A percentile compares a stretch with the other conserved stretches of the same genome.
phyloP scores from a whole-genome alignment of 2,113 vertebrate genomes.

The Ia io region DNA sequence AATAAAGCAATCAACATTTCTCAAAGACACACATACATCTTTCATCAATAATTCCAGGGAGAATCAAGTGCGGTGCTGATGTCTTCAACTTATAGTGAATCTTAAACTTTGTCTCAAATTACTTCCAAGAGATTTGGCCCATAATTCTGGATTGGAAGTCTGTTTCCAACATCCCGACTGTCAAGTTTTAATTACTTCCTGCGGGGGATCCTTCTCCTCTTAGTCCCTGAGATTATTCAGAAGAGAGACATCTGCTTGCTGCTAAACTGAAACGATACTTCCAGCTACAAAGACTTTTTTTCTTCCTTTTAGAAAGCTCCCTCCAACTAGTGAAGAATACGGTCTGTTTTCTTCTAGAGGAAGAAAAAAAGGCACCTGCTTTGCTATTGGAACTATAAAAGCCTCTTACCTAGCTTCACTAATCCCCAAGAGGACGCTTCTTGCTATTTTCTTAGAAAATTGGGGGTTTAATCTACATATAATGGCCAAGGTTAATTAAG shows the following conservation, averaged over 20 bases:
- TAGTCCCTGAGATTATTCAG: constrained; percentile 30
- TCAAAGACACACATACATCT: not conserved
- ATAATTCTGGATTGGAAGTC: constrained; percentile 11
- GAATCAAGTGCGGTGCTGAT: not conserved
- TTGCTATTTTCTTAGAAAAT: constrained; percentile 12
- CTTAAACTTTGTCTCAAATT: constrained; percentile 10
- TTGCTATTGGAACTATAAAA: not conserved
- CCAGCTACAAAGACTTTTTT: not conserved
- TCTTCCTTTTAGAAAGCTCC: not conserved
- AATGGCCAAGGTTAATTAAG: constrained; percentile 23
- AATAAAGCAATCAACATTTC: not conserved
- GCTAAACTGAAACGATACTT: not conserved
- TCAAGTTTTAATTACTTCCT: constrained; percentile 64
- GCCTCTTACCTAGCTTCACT: not conserved
- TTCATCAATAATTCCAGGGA: not conserved
- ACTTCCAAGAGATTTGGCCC: constrained; percentile 23
- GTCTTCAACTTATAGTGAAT: not conserved
- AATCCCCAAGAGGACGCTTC: not conserved
- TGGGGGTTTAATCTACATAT: not conserved
- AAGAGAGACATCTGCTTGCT: constrained; percentile 43
- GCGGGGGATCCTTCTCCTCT: constrained; percentile 25
- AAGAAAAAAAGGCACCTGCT: not conserved
- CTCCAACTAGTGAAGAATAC: not conserved
- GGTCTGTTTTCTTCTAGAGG: not conserved
- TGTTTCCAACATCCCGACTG: not conserved